Evolutionary conservation across 2,888 invertebrate species (phyloP), one percentile per base, ranked within the genome.

Genomic region (Ichneumon xanthorius): DNA sequence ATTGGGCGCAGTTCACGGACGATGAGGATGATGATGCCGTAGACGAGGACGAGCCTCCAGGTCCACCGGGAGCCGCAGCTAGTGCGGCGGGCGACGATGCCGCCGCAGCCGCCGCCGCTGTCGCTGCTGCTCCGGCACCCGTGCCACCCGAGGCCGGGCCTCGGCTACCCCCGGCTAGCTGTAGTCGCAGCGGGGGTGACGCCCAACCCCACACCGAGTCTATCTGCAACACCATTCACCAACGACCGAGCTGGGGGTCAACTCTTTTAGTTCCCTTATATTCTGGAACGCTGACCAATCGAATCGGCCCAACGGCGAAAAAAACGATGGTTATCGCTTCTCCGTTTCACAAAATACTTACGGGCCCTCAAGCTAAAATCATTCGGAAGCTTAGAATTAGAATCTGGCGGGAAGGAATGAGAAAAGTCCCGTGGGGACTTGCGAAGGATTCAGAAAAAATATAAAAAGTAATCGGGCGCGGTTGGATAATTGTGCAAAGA

Each of bases 171-270:
- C 96, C 96, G 93, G 96, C 96, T 95, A 96, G 95, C 95, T 97
- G 97, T 95, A 97, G 95, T 92, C 97, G 96, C 96, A 97, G 96
- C 96, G 97, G 97, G 96, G 97, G 97, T 95, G 97, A 97, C 96
- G 97, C 97, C 97, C 97, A 98, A 95, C 97, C 97, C 98, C 98
- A 97, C 97, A 97, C 97, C 95, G 97, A 97, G 96, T 98, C 97
- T 97, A 98, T 98, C 97, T 98, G 95, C 91, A 96, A 95, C 92
- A 94, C 91, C 92, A 93, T 93, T 92, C 92, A 92, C 91, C 90
- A 87, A 89, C 89, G 87, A 90, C 90, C 90, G 84, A 82, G 55
- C 89, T 80, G 73, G 85, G 4, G 71, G 79, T 86, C 79, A 63
- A 33, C 63, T 63, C 33, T 63, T 40, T 40, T 9, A 11, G 22